A percentile compares a stretch with the other conserved stretches of the same genome.
These are phyloP conservation scores for Tricholauxania praeusta DNA, from an alignment of 2,888 invertebrate species.

Conservation along the genomic window DNA sequence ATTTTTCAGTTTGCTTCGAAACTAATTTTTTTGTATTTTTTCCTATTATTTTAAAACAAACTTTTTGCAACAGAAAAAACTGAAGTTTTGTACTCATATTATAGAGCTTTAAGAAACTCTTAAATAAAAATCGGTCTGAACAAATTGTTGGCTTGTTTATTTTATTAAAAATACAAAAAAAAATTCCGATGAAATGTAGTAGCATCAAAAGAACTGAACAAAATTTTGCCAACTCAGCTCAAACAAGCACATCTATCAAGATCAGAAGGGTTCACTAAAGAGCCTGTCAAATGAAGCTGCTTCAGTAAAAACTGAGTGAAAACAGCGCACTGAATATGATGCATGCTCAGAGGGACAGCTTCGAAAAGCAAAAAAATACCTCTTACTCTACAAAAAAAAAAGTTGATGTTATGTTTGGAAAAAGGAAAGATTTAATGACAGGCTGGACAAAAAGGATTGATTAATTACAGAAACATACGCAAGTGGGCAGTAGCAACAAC, in stretches of 20 bases:
- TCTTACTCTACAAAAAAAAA: neutral
- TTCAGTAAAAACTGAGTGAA: neutral
- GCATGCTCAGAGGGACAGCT: no score
- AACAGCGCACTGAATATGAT: no score
- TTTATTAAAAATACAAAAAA: no score
- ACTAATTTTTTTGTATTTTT: no score
- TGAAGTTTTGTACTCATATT: no score
- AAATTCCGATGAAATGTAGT: neutral
- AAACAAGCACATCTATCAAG: neutral
- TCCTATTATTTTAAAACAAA: no score
- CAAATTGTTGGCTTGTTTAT: no score
- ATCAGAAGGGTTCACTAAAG: neutral
- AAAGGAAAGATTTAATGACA: neutral
- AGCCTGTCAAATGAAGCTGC: constrained; percentile 6
- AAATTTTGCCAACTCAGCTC: neutral
- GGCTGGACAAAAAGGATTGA: constrained; percentile 2
- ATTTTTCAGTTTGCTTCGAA: no score
- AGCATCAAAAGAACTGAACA: neutral
- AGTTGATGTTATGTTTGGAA: neutral
- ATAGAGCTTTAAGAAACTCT: no score
- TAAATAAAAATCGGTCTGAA: no score
- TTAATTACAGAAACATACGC: neutral
- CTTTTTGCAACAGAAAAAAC: no score
- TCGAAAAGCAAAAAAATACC: neutral
- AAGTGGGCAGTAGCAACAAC: no score